Evolutionary conservation across 2,888 invertebrate species (phyloP).

Genomic region (Pogonocherus hispidulus): DNA sequence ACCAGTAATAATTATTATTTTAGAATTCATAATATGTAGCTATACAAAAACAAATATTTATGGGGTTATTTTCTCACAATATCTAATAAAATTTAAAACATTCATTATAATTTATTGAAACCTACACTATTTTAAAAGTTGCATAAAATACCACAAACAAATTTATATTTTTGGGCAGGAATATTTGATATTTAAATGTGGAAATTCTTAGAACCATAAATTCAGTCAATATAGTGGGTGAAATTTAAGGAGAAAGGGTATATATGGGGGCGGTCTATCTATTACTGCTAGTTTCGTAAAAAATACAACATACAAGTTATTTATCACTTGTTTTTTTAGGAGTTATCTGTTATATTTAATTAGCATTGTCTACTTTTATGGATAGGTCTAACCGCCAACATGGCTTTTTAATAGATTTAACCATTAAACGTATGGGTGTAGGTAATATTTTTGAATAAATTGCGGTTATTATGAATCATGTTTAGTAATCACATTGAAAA

Average conservation of each 20-base stretch:
- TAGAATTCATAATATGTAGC: too few relatives aligned
- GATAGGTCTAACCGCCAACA: background rate
- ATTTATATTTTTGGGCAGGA: background rate
- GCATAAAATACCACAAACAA: background rate
- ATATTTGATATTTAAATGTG: background rate
- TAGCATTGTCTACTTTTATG: background rate
- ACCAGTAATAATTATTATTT: too few relatives aligned
- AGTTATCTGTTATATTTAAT: conserved; percentile 4
- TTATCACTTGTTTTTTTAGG: background rate
- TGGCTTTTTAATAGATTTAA: background rate
- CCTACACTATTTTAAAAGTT: too few relatives aligned
- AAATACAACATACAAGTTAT: background rate
- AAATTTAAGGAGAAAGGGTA: background rate
- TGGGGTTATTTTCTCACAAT: too few relatives aligned
- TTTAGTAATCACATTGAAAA: too few relatives aligned
- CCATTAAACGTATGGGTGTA: background rate
- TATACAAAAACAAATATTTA: too few relatives aligned
- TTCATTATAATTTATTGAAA: too few relatives aligned
- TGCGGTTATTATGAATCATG: too few relatives aligned
- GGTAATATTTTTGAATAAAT: background rate
- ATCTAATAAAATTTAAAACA: too few relatives aligned
- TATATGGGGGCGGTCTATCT: background rate
- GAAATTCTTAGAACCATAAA: background rate
- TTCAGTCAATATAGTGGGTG: background rate
- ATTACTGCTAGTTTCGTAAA: conserved; percentile 1